Percentiles rank a stretch among this genome's conserved stretches.
Conservation (phyloP, 1,140 invertebrate species). For the Halyomorpha halys region DNA sequence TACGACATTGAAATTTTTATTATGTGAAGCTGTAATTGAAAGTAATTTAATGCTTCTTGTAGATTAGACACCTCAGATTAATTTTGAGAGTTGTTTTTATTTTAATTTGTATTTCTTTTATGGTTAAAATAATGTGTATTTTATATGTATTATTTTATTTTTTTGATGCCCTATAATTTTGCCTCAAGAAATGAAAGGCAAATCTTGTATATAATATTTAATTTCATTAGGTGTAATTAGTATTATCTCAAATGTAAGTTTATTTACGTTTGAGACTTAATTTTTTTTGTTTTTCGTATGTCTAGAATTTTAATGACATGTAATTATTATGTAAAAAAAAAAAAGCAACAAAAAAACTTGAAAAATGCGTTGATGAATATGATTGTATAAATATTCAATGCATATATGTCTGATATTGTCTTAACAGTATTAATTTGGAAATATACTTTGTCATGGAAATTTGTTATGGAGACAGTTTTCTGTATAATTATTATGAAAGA, state of each 20-base stretch:
- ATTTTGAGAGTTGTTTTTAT: neutral
- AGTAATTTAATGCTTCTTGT: neutral
- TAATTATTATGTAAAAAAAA: constrained; percentile 16
- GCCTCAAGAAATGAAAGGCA: neutral
- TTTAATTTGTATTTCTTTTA: constrained; percentile 3
- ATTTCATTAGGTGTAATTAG: constrained; percentile 9
- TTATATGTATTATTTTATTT: constrained; percentile 3
- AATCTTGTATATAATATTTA: constrained; percentile 13
- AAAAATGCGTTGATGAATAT: too few species aligned
- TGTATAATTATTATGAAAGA: too few species aligned
- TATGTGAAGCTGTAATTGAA: constrained; percentile 1
- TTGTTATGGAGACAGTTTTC: too few species aligned
- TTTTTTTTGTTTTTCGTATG: neutral
- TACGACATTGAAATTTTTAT: neutral
- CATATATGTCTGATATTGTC: too few species aligned
- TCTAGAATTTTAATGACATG: constrained; percentile 10
- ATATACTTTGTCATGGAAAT: too few species aligned
- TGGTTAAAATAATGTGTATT: neutral
- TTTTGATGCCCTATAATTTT: neutral
- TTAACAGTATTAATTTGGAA: too few species aligned
- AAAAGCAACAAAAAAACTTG: too few species aligned
- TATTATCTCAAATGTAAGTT: constrained; percentile 7
- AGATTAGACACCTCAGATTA: constrained; percentile 4
- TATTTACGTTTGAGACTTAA: constrained; percentile 5
- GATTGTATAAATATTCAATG: too few species aligned